Evolutionary conservation across 2,888 invertebrate genomes (phyloP), one percentile per base, ranked within the genome.

Genomic region (Euplexia lucipara): DNA sequence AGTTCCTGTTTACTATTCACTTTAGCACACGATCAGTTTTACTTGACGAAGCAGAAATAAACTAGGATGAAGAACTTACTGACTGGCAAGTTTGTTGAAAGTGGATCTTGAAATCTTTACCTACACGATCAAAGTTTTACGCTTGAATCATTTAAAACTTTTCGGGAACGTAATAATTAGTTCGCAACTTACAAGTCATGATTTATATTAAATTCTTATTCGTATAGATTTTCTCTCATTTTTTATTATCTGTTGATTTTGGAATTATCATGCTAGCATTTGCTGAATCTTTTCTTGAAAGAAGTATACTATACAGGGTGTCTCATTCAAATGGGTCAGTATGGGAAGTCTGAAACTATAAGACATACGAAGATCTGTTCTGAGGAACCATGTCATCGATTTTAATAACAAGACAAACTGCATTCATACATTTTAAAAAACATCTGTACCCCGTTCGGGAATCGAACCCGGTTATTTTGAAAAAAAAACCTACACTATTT

Each of bases 1-100:
- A 62, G 71, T 61, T 37, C 14, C 26, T 42, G 35, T 57, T 49
- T 44, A 35, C 39, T 61, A 76, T 70, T 70, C 70, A 41, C 20
- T 66, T 20, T 16, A 37, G 45, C 30, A 44, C 51, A 41, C 76
- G 70, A 70, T 70, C 70, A 70, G 20, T 60, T 70, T 70, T 70
- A 59, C 42, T 34, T 47, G 26, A 7, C 9, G 35, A 44, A 42
- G 54, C 32, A 44, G 56, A 75, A 68, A 54, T 54, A 74, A 39
- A 54, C 41, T 67, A 41, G 34, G 26, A 54, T 70, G 22, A 51
- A 49, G 37, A 48, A 60, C 42, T 59, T 70, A 47, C 42, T 30
- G 18, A 20, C 18, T 41, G 12, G 9, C 14, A 51, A 59, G 41
- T 76, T 48, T 6, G 26, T 44, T 1, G 39, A 53, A 41, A 39